Evolutionary conservation across 2,113 vertebrate species (phyloP).

Genomic region (Alces alces): DNA sequence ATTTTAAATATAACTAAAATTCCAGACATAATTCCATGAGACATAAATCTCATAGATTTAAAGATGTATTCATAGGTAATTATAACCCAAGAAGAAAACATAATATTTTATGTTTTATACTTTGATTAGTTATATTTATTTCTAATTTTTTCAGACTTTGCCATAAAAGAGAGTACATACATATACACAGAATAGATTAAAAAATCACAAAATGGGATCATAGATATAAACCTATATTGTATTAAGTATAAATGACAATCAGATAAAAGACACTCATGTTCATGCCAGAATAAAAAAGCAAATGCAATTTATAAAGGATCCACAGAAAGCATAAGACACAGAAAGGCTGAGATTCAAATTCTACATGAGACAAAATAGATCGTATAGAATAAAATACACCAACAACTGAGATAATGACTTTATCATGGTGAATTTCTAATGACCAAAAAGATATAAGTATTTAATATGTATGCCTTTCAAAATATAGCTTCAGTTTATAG

Average conservation of each 20-base stretch:
- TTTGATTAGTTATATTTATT: not conserved
- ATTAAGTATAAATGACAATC: constrained; percentile 11
- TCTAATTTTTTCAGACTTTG: not conserved
- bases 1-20: not conserved
- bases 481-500: not conserved
- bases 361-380: not conserved
- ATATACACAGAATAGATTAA: not conserved
- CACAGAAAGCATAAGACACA: not conserved
- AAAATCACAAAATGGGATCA: not conserved
- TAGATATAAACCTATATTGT: not conserved
- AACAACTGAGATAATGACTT: not conserved
- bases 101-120: not conserved
- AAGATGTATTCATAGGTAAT: not conserved
- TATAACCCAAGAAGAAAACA: not conserved
- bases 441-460: not conserved
- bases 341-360: not conserved
- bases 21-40: not conserved
- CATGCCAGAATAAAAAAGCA: not conserved
- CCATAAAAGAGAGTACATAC: not conserved
- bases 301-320: not conserved
- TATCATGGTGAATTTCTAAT: not conserved
- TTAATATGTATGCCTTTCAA: not conserved
- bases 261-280: not conserved
- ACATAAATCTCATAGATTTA: not conserved
- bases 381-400: not conserved